phyloP scores from a whole-genome alignment of 2,888 invertebrate species.

The Noctua janthina region DNA sequence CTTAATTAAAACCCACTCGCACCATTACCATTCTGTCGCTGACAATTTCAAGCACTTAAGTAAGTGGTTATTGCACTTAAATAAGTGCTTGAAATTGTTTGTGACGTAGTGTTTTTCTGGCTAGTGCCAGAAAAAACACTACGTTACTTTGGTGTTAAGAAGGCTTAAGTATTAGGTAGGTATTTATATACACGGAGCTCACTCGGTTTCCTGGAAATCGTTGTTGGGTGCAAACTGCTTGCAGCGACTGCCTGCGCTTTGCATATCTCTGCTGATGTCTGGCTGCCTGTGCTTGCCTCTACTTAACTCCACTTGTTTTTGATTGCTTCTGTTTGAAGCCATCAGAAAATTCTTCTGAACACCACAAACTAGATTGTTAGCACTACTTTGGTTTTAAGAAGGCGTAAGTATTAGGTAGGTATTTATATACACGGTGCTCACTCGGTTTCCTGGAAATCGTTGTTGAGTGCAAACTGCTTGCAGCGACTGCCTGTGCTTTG shows the following conservation, averaged over 20 bases:
- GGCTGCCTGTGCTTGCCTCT: background rate
- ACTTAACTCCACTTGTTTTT: no score
- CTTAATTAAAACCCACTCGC: background rate
- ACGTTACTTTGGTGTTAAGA: background rate
- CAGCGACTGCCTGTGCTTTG: background rate
- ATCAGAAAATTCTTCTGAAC: background rate
- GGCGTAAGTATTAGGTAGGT: background rate
- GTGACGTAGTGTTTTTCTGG: no score
- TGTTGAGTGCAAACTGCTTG: background rate
- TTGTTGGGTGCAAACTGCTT: background rate
- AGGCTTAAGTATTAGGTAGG: background rate
- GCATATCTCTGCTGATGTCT: no score
- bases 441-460: background rate
- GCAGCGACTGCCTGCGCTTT: background rate
- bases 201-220: background rate
- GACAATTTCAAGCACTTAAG: background rate
- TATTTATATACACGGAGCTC: background rate
- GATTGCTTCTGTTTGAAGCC: background rate
- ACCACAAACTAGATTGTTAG: no score
- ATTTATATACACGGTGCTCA: background rate
- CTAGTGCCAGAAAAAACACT: background rate
- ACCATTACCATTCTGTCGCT: background rate
- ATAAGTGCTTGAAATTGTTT: no score
- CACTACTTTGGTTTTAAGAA: background rate
- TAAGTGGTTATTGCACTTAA: no score